Percentiles rank a stretch among this genome's conserved stretches.
phyloP scores from a whole-genome alignment of 2,888 invertebrate genomes.

The Xestia rhomboidea region DNA sequence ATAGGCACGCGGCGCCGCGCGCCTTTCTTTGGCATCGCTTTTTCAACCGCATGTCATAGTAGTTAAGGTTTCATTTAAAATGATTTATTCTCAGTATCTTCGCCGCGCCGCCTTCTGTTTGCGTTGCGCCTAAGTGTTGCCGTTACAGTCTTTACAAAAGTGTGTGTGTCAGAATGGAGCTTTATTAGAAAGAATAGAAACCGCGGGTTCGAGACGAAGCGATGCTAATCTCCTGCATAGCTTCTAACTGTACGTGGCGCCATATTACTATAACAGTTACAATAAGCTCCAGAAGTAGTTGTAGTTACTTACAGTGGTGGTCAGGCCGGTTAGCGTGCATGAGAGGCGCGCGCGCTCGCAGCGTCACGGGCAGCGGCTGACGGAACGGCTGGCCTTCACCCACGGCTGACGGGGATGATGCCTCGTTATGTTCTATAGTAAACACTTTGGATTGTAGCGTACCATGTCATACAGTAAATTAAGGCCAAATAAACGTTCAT shows the following conservation, averaged over 20 bases:
- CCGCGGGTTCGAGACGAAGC: neutral
- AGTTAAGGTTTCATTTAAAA: too few relatives aligned
- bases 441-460: neutral
- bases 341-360: conserved; percentile 80
- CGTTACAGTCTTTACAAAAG: neutral
- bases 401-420: conserved; percentile 66
- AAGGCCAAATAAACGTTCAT: neutral
- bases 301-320: conserved; percentile 74
- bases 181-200: neutral
- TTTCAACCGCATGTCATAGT: too few relatives aligned
- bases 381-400: conserved; percentile 92
- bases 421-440: conserved; percentile 66
- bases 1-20: too few relatives aligned
- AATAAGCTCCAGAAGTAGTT: neutral
- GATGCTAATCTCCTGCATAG: neutral
- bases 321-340: conserved; percentile 75
- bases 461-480: neutral
- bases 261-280: neutral
- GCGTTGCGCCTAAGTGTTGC: too few relatives aligned
- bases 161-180: too few relatives aligned
- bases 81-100: too few relatives aligned
- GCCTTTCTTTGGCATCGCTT: too few relatives aligned
- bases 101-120: too few relatives aligned
- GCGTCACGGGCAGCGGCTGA: conserved; percentile 92
- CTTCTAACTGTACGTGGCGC: neutral